Evolutionary conservation across 2,888 invertebrate species (phyloP).

Genomic region (Sinhomidia bicolor): DNA sequence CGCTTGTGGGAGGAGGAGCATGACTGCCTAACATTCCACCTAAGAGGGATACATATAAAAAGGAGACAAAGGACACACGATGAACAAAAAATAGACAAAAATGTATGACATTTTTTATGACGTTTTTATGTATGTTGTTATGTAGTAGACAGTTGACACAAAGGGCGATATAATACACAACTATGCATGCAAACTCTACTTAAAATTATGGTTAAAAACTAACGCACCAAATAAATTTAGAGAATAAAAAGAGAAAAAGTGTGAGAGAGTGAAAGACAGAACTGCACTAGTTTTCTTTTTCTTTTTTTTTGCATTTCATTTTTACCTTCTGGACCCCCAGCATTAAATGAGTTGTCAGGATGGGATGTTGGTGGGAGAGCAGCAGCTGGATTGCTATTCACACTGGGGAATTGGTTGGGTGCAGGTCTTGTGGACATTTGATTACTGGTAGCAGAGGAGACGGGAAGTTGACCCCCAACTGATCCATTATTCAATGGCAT

Average conservation of each 20-base stretch:
- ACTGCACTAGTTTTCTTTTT: not conserved
- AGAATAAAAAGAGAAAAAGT: not conserved
- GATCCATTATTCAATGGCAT: slow-evolving; percentile 74
- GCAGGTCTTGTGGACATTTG: slow-evolving; percentile 38
- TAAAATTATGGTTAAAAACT: not conserved
- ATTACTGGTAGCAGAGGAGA: slow-evolving; percentile 30
- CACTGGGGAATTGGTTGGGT: slow-evolving; percentile 61
- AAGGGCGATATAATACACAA: not conserved
- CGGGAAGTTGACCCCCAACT: slow-evolving; percentile 61
- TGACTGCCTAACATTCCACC: slow-evolving; percentile 72
- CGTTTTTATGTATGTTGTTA: slow-evolving; percentile 9
- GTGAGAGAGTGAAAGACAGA: not conserved
- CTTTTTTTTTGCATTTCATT: not conserved
- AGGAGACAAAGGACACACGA: slow-evolving; percentile 27
- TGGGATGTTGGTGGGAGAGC: slow-evolving; percentile 52
- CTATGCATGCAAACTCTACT: not conserved
- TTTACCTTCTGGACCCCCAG: slow-evolving; percentile 68
- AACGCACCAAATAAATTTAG: not conserved
- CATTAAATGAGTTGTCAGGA: slow-evolving; percentile 67
- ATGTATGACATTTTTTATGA: slow-evolving; percentile 4
- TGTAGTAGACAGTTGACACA: not conserved
- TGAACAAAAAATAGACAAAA: not conserved
- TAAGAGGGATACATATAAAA: slow-evolving; percentile 37
- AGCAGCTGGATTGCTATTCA: slow-evolving; percentile 67
- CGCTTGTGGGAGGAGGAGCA: not conserved